phyloP scores from a whole-genome alignment of 2,113 vertebrate species.

The Lathamus discolor region DNA sequence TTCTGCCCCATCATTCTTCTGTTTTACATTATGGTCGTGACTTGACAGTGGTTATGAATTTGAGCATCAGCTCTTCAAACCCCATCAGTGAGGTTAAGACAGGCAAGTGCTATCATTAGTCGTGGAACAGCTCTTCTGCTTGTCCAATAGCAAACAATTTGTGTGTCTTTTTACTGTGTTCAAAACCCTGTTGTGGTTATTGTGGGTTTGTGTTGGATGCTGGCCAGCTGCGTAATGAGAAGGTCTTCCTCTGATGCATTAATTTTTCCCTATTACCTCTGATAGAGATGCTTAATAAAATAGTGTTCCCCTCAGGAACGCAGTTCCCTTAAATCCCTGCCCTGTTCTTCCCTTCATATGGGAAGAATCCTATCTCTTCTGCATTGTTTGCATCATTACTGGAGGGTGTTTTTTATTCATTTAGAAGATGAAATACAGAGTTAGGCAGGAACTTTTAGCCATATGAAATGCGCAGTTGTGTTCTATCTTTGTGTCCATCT shows the following conservation, averaged over 20 bases:
- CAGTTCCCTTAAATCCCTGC: background rate
- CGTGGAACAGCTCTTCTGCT: background rate
- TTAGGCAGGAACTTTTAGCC: background rate
- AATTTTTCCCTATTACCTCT: background rate
- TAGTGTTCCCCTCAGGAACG: background rate
- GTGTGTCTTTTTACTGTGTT: background rate
- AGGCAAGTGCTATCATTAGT: background rate
- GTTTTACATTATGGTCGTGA: background rate
- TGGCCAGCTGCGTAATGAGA: background rate
- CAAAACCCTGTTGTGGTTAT: background rate
- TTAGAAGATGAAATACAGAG: background rate
- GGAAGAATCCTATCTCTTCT: background rate
- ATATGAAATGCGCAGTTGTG: background rate
- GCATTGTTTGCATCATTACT: background rate
- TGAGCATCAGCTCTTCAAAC: background rate
- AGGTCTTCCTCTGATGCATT: background rate
- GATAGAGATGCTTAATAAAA: background rate
- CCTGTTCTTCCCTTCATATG: background rate
- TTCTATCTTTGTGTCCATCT: background rate
- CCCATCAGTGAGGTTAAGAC: background rate
- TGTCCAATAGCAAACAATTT: background rate
- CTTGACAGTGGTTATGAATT: background rate
- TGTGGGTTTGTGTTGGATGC: background rate
- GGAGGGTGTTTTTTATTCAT: background rate
- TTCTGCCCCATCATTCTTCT: background rate